Evolutionary conservation across 2,888 invertebrate genomes (phyloP).

Genomic region (Acrobeloides nanus): DNA sequence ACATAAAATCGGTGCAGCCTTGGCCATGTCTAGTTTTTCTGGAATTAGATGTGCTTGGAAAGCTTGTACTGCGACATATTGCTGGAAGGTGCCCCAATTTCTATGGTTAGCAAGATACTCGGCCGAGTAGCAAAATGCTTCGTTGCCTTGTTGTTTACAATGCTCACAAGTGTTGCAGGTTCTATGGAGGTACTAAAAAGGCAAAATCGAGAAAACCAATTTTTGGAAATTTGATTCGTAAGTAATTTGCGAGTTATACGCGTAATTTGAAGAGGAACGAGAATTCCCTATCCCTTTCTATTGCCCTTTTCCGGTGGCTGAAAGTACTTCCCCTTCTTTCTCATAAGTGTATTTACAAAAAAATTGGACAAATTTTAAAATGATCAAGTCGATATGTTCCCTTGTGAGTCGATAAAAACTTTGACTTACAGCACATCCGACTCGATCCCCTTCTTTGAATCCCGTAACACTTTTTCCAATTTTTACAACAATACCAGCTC

Average conservation of each 20-base stretch:
- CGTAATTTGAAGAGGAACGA: too few relatives aligned
- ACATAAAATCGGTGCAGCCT: constrained; percentile 32
- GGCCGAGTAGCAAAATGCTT: constrained; percentile 11
- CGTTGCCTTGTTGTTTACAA: constrained; percentile 19
- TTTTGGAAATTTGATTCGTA: background rate
- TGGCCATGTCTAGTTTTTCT: constrained; percentile 20
- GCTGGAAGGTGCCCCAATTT: constrained; percentile 27
- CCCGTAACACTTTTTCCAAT: constrained; percentile 27
- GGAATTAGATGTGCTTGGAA: constrained; percentile 26
- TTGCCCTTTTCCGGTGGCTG: too few relatives aligned
- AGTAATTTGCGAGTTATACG: too few relatives aligned
- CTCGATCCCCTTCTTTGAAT: constrained; percentile 30
- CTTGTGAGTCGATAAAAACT: constrained; percentile 1
- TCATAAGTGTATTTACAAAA: background rate
- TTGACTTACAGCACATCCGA: constrained; percentile 28
- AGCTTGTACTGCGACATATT: constrained; percentile 28
- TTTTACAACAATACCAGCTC: constrained; percentile 29
- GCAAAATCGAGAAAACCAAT: background rate
- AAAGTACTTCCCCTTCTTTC: too few relatives aligned
- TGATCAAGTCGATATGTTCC: background rate
- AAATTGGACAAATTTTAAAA: background rate
- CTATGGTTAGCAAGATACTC: constrained; percentile 9
- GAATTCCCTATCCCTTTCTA: too few relatives aligned
- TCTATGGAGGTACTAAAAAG: constrained; percentile 19
- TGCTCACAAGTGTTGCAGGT: constrained; percentile 19